Percentiles rank a stretch among this genome's conserved stretches.
phyloP scores from a whole-genome alignment of 2,888 invertebrate species.

The Cheilosia variabilis region DNA sequence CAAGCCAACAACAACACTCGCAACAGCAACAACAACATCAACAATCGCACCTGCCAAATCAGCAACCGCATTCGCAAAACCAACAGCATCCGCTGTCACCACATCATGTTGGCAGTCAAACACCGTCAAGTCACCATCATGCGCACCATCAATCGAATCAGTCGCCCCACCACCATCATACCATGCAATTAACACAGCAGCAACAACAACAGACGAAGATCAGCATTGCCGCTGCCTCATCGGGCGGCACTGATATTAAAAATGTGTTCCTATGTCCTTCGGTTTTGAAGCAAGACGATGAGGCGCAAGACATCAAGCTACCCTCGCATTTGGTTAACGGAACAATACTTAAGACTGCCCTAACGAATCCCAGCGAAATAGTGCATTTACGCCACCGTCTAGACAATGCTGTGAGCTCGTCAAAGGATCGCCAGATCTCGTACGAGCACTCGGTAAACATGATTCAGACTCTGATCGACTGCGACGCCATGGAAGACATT shows the following conservation, averaged over 20 bases:
- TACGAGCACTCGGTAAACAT: constrained; percentile 93
- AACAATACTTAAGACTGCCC: constrained; percentile 96
- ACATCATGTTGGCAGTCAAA: constrained; percentile 77
- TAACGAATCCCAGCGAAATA: constrained; percentile 97
- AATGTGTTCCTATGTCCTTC: constrained; percentile 72
- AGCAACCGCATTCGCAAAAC: constrained; percentile 79
- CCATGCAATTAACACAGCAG: constrained; percentile 79
- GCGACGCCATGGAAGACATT: constrained; percentile 98
- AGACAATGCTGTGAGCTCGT: constrained; percentile 94
- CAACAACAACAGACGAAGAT: constrained; percentile 79
- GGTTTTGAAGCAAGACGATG: constrained; percentile 64
- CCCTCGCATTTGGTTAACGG: constrained; percentile 94
- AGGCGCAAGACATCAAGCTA: constrained; percentile 78
- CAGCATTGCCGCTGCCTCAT: constrained; percentile 49
- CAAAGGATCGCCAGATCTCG: constrained; percentile 92
- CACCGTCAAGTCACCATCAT: constrained; percentile 74
- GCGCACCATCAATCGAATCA: constrained; percentile 78
- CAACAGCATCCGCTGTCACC: constrained; percentile 81
- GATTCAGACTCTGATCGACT: constrained; percentile 96
- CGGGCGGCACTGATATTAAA: constrained; percentile 58
- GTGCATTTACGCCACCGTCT: constrained; percentile 94
- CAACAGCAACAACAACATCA: constrained; percentile 80
- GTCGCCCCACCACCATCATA: constrained; percentile 78
- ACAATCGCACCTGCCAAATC: constrained; percentile 84
- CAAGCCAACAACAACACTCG: constrained; percentile 78